Evolutionary conservation across 2,113 vertebrate species (phyloP), one percentile per base, ranked within the genome.

Genomic region (Xenus cinereus): DNA sequence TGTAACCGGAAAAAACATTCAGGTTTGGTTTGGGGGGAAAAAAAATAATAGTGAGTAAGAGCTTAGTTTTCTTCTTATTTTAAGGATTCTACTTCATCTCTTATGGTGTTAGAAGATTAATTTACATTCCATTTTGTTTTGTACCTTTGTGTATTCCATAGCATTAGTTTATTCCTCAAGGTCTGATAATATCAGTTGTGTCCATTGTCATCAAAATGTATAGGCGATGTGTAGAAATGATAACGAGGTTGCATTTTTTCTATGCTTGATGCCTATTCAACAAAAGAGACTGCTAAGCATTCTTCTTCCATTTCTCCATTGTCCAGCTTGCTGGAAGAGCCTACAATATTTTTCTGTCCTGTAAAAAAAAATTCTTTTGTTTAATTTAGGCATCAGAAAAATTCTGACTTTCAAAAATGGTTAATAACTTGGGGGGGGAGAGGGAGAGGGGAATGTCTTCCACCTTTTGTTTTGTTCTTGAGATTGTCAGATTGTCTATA

Each of bases 81-180:
- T 92, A 87, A 89, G 22, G 39, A 84, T 78, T 78, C 66, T 92
- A 16, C 15, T 68, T 92, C 37, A 37, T 22, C 21, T 75, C 57
- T 89, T 2, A 0, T 41, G 35, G n/a, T 39, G 37, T 37, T 41
- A 82, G 69, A 95, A 80, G 89, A 94, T 95, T 83, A 94, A 90
- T 92, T 86, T 95, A 64, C 77, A 93, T 90, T 54, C 80, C 39
- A 33, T 93, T 92, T 91, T 87, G 50, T 89, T 95, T 93, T 12
- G 4, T 57, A 71, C 43, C 45, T n/a, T 30, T 37, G 26, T 86
- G 78, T 64, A 67, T 91, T 83, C 68, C 39, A 74, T 14, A 88
- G 54, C 75, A 81, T 87, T 94, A 96, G 95, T 97, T 74, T 95
- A 95, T 95, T 93, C 78, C 75, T 94, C 43, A 93, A 79, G 68